A percentile compares a stretch with the other conserved stretches of the same genome.
Conservation (phyloP, 2,113 vertebrate genomes). For the Platysteira castanea region DNA sequence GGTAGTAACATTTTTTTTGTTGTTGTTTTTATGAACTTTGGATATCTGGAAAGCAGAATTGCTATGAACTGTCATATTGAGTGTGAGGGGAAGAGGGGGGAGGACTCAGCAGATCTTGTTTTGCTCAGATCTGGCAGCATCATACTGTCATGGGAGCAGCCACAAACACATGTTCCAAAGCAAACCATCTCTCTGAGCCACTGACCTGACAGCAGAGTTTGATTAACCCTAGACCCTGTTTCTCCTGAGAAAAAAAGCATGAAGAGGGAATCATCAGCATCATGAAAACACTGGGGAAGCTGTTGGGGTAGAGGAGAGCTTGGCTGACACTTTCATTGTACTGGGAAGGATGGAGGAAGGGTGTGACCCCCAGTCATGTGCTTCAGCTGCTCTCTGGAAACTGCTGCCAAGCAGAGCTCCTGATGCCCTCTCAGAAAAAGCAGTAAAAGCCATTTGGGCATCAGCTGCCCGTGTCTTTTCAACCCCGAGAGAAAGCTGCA, state of each 20-base stretch:
- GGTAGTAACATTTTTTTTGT: not conserved
- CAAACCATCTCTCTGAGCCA: not conserved
- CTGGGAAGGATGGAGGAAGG: not conserved
- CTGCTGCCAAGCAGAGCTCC: not conserved
- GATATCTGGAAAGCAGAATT: not conserved
- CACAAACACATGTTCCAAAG: not conserved
- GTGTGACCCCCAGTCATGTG: not conserved
- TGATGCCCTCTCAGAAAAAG: not conserved
- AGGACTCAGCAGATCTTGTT: not conserved
- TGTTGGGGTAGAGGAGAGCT: not conserved
- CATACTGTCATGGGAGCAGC: not conserved
- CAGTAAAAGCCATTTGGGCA: not conserved
- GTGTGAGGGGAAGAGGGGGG: not conserved
- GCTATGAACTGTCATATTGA: not conserved
- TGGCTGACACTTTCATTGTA: not conserved
- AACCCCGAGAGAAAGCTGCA: accelerated
- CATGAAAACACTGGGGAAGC: not conserved
- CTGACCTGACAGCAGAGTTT: not conserved
- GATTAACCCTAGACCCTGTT: not conserved
- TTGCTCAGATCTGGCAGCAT: not conserved
- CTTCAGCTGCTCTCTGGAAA: not conserved
- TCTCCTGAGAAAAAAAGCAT: not conserved
- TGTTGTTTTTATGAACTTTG: not conserved
- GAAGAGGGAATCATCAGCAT: not conserved
- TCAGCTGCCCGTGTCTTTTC: not conserved